Evolutionary conservation across 2,113 vertebrate species (phyloP).

Genomic region (Octodon degus): DNA sequence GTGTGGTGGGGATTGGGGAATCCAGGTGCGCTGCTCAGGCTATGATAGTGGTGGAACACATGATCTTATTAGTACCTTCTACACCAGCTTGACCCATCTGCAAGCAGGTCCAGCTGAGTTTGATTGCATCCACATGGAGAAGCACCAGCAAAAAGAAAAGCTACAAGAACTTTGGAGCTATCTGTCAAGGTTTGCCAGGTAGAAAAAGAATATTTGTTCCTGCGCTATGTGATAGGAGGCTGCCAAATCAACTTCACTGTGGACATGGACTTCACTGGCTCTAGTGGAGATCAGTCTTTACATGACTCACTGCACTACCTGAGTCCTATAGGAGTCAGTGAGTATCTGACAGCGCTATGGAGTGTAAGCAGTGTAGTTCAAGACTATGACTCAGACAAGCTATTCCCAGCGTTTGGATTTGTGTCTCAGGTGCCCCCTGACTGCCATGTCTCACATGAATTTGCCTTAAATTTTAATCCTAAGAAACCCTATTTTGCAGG

Average conservation of each 20-base stretch:
- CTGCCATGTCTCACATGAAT: conserved; percentile 88
- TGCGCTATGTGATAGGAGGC: conserved; percentile 92
- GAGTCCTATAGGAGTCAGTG: conserved; percentile 93
- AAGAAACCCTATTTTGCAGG: conserved; percentile 82
- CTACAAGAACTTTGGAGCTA: conserved; percentile 95
- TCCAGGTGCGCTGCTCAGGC: conserved; percentile 92
- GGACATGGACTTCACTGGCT: conserved; percentile 96
- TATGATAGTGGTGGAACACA: conserved; percentile 93
- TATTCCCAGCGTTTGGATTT: conserved; percentile 96
- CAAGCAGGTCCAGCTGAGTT: conserved; percentile 90
- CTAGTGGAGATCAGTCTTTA: conserved; percentile 94
- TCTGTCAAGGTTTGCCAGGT: conserved; percentile 92
- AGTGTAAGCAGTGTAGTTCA: conserved; percentile 94
- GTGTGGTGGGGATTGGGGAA: conserved; percentile 89
- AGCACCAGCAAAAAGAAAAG: conserved; percentile 95
- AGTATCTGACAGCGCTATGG: conserved; percentile 95
- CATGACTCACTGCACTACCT: conserved; percentile 94
- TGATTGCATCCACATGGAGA: conserved; percentile 94
- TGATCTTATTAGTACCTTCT: conserved; percentile 94
- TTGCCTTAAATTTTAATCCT: no score
- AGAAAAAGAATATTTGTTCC: conserved; percentile 89
- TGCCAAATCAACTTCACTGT: conserved; percentile 94
- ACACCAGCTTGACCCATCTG: conserved; percentile 89
- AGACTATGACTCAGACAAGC: conserved; percentile 95
- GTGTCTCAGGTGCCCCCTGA: conserved; percentile 94